Percentiles rank a stretch among this genome's conserved stretches.
Evolutionary conservation across 2,888 invertebrate genomes (phyloP).

Genomic region (Phlogophora meticulosa): DNA sequence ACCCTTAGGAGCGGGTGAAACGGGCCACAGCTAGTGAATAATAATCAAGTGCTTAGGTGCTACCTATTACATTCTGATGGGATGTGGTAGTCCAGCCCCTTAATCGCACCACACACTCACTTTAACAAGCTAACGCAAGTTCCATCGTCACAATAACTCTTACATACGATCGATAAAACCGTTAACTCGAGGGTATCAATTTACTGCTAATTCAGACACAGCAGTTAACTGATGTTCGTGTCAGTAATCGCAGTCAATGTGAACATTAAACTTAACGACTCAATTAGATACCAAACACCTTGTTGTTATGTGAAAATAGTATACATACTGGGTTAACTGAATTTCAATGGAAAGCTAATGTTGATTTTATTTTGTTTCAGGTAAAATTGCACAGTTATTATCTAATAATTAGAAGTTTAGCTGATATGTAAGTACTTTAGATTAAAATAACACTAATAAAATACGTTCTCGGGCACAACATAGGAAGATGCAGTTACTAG

Average conservation of each 20-base stretch:
- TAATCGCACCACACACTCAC: not conserved
- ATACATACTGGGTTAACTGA: not conserved
- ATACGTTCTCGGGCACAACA: not conserved
- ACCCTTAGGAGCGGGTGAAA: too few species aligned
- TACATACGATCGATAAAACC: not conserved
- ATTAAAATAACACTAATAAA: too few species aligned
- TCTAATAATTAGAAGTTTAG: too few species aligned
- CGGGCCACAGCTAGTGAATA: too few species aligned
- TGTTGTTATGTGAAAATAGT: conserved; percentile 3
- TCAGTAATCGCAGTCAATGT: conserved; percentile 12
- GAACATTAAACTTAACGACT: conserved; percentile 13
- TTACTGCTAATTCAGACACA: not conserved
- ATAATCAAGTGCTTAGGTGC: conserved; percentile 1
- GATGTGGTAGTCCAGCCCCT: too few species aligned
- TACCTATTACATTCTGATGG: not conserved
- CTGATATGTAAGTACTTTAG: conserved; percentile 4
- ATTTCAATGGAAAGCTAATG: conserved; percentile 13
- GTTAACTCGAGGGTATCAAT: not conserved
- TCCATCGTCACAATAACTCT: not conserved
- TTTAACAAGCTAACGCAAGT: not conserved
- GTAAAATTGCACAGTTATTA: conserved; percentile 27
- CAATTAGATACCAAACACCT: conserved; percentile 10
- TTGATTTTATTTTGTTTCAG: conserved; percentile 48
- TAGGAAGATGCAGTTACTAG: not conserved
- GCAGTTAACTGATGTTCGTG: conserved; percentile 20